A percentile compares a stretch with the other conserved stretches of the same genome.
Conservation (phyloP, 2,888 invertebrate species). For the Petrophora chlorosata region DNA sequence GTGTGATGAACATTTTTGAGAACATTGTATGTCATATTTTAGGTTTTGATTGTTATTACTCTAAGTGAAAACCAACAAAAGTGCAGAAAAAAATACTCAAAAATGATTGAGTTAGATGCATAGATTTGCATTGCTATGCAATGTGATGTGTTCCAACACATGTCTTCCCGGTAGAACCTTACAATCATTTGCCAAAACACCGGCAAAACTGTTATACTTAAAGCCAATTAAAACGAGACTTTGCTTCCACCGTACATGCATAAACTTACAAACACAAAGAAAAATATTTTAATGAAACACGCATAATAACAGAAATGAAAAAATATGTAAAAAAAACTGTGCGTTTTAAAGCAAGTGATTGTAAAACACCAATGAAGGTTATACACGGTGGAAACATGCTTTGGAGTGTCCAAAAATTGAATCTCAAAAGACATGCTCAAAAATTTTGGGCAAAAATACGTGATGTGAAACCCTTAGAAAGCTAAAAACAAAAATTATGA, state of each 20-base stretch:
- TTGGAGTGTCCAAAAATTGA: conserved; percentile 44
- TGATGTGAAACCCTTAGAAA: conserved; percentile 46
- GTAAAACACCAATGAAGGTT: conserved; percentile 51
- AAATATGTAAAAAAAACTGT: conserved; percentile 36
- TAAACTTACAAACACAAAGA: conserved; percentile 52
- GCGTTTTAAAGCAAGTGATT: conserved; percentile 63
- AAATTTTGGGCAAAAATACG: conserved; percentile 33
- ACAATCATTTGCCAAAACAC: conserved; percentile 32
- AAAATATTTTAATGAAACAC: conserved; percentile 45
- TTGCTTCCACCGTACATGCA: conserved; percentile 47
- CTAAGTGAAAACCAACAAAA: too few species aligned
- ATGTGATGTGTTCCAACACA: conserved; percentile 28
- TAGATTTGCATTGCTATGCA: too few species aligned
- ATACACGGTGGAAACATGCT: conserved; percentile 73
- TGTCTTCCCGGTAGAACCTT: conserved; percentile 21
- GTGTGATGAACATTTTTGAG: too few species aligned
- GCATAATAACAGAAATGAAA: conserved; percentile 42
- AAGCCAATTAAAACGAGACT: conserved; percentile 37
- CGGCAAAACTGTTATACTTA: conserved; percentile 11
- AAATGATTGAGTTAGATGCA: too few species aligned
- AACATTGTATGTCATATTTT: too few species aligned
- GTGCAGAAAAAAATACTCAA: too few species aligned
- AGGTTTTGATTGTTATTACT: too few species aligned
- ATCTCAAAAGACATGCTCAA: conserved; percentile 52
- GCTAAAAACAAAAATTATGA: conserved; percentile 53